Conservation (phyloP, 64 coral and sea anemone genomes). For the Montipora sp. region DNA sequence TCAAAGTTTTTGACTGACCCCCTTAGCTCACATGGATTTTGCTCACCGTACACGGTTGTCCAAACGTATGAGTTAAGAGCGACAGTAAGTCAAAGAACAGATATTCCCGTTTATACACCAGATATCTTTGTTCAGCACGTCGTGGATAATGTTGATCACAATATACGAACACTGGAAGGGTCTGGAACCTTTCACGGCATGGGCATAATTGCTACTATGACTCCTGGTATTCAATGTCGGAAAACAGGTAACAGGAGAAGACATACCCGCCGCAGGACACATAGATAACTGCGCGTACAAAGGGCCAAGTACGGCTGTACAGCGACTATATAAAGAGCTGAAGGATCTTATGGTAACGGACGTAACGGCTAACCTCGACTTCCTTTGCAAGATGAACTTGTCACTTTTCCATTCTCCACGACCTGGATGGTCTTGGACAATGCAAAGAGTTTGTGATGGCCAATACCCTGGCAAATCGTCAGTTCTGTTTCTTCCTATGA, state of each 20-base stretch:
- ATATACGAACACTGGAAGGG: neutral
- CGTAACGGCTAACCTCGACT: slow-evolving; percentile 3
- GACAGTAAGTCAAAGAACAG: neutral
- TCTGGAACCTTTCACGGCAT: neutral
- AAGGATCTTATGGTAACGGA: slow-evolving; percentile 25
- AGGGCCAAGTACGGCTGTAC: neutral
- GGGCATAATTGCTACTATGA: neutral
- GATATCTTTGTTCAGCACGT: neutral
- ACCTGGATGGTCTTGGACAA: slow-evolving; percentile 62
- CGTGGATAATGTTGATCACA: slow-evolving; percentile 16
- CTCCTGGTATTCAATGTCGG: neutral
- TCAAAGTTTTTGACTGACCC: slow-evolving; percentile 33
- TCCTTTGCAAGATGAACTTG: slow-evolving; percentile 22
- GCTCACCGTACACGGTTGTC: slow-evolving; percentile 13
- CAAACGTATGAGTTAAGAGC: neutral
- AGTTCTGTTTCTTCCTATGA: slow-evolving; percentile 53
- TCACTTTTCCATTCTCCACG: slow-evolving; percentile 20
- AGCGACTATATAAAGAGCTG: slow-evolving; percentile 24
- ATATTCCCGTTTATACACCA: neutral
- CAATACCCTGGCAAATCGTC: slow-evolving; percentile 46
- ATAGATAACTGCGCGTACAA: neutral
- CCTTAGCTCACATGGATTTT: slow-evolving; percentile 33
- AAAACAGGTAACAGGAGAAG: slow-evolving; percentile 2
- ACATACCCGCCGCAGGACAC: neutral
- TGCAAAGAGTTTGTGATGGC: slow-evolving; percentile 18